Evolutionary conservation across 2,113 vertebrate genomes (phyloP).

Genomic region (Zingel zingel): DNA sequence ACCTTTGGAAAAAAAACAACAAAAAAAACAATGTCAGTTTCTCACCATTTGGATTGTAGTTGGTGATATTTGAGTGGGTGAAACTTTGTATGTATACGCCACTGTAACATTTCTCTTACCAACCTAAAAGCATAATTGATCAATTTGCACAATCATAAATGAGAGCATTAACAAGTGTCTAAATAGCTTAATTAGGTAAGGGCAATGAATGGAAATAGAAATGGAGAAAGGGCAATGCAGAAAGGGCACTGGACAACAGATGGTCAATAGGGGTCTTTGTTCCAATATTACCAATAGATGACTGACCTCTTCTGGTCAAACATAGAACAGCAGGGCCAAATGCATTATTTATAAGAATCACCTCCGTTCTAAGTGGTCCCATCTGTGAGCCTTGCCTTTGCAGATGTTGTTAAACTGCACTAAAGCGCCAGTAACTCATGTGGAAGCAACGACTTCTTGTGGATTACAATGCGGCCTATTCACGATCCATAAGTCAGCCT

Average conservation of each 20-base stretch:
- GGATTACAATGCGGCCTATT: conserved; percentile 69
- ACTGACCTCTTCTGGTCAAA: conserved; percentile 79
- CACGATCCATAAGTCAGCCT: conserved; percentile 61
- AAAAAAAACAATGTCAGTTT: neutral
- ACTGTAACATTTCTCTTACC: neutral
- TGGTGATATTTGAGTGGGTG: neutral
- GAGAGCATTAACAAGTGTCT: conserved; percentile 9
- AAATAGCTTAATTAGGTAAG: conserved; percentile 25
- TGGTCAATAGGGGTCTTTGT: conserved; percentile 59
- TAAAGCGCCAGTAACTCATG: conserved; percentile 33
- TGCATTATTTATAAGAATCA: conserved; percentile 55
- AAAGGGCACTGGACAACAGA: conserved; percentile 43
- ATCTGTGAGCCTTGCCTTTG: conserved; percentile 56
- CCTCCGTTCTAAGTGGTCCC: conserved; percentile 47
- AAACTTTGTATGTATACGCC: neutral
- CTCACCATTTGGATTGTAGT: neutral
- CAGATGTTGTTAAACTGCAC: conserved; percentile 66
- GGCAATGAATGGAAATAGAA: conserved; percentile 34
- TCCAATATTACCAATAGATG: conserved; percentile 31
- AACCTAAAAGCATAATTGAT: neutral
- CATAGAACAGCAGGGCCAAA: conserved; percentile 40
- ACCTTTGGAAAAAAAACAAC: neutral
- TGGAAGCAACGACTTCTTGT: conserved; percentile 35
- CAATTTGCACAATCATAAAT: neutral
- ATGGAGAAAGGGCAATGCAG: neutral